A percentile compares a stretch with the other conserved stretches of the same genome.
These are phyloP conservation scores for Acipenser oxyrinchus DNA, from an alignment of 2,797 vertebrate genomes.

Conservation along the genomic window DNA sequence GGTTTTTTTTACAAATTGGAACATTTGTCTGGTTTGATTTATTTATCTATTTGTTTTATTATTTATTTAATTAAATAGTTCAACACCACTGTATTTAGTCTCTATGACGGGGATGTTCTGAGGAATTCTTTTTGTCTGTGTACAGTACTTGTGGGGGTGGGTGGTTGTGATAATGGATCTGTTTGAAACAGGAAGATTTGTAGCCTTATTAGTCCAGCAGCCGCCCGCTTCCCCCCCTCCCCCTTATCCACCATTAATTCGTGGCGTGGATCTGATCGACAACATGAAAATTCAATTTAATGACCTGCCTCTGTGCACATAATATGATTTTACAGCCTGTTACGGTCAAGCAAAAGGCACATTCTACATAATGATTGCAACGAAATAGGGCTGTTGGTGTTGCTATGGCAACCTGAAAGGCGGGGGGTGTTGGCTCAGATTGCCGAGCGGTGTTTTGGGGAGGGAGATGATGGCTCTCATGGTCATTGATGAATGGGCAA, in stretches of 20 bases:
- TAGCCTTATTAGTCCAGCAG: neutral
- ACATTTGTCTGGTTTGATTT: no score
- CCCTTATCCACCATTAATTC: slow-evolving; percentile 68
- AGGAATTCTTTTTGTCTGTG: no score
- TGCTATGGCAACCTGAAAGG: slow-evolving; percentile 70
- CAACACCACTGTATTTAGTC: no score
- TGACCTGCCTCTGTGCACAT: slow-evolving; percentile 70
- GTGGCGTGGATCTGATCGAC: slow-evolving; percentile 64
- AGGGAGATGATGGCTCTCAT: neutral
- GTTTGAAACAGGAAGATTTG: neutral
- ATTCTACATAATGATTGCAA: slow-evolving; percentile 77
- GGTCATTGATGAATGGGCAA: slow-evolving; percentile 25
- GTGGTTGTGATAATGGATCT: neutral
- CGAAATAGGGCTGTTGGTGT: slow-evolving; percentile 69
- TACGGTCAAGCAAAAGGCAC: slow-evolving; percentile 62
- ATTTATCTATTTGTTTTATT: no score
- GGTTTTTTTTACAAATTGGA: no score
- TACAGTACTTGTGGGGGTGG: slow-evolving; percentile 19
- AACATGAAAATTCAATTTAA: slow-evolving; percentile 76
- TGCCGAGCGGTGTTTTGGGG: slow-evolving; percentile 24
- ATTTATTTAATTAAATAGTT: no score
- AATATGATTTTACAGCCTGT: slow-evolving; percentile 78
- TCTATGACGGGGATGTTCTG: no score
- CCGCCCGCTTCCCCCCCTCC: slow-evolving; percentile 25
- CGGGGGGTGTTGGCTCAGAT: slow-evolving; percentile 34